These are phyloP conservation scores for Eurystomus gularis DNA, from an alignment of 2,113 vertebrate genomes.

Conservation along the genomic window DNA sequence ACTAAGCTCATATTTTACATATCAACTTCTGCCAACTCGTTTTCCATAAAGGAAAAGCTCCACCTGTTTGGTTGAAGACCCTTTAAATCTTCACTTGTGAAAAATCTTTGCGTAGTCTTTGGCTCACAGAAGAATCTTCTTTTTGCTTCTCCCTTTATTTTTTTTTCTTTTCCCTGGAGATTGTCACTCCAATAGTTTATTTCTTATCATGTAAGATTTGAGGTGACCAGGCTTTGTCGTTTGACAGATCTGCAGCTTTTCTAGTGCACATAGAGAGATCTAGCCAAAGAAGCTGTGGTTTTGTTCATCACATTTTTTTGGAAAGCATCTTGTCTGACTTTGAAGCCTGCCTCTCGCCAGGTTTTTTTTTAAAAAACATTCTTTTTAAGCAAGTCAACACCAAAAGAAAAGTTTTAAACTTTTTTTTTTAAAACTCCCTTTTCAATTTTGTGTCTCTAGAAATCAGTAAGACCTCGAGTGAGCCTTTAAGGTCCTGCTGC, in stretches of 20 bases:
- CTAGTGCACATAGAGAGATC: background rate
- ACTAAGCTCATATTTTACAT: background rate
- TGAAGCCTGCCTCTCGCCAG: background rate
- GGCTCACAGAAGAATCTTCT: background rate
- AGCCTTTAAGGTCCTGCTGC: background rate
- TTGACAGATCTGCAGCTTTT: background rate
- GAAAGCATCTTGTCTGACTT: background rate
- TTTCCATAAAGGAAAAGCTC: background rate
- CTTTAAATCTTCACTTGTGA: background rate
- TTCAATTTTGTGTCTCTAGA: background rate
- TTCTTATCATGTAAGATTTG: background rate
- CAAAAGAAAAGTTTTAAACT: background rate
- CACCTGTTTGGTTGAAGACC: background rate
- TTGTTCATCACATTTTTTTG: background rate
- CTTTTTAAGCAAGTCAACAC: background rate
- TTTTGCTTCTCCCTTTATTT: background rate
- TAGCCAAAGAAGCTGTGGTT: background rate
- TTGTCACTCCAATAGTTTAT: background rate
- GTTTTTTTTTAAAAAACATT: background rate
- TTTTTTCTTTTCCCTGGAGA: background rate
- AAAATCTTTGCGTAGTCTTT: background rate
- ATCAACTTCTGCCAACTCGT: background rate
- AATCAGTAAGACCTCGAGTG: background rate
- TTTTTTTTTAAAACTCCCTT: background rate
- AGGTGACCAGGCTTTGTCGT: background rate